Conservation (phyloP, 2,888 invertebrate genomes). For the Coenonympha arcania region DNA sequence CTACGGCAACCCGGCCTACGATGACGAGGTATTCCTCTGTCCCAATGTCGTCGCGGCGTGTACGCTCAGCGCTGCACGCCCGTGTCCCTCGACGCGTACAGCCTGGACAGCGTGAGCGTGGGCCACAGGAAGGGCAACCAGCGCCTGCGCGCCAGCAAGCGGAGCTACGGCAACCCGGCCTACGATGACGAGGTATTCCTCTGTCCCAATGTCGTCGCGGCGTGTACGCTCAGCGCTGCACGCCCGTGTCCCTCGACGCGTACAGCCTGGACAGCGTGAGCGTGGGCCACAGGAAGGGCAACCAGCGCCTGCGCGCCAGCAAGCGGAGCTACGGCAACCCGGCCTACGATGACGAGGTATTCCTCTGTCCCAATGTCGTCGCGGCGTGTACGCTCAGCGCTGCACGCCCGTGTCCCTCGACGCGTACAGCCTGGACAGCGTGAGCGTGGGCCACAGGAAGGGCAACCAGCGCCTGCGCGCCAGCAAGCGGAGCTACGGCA, state of each 20-base stretch:
- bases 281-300: constrained; percentile 84
- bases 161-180: constrained; percentile 92
- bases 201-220: constrained; percentile 73
- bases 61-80: constrained; percentile 92
- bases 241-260: constrained; percentile 89
- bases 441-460: constrained; percentile 87
- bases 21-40: constrained; percentile 79
- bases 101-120: constrained; percentile 90
- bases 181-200: constrained; percentile 86
- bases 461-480: constrained; percentile 77
- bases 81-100: constrained; percentile 90
- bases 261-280: constrained; percentile 93
- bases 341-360: constrained; percentile 90
- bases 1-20: constrained; percentile 92
- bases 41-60: constrained; percentile 77
- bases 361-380: constrained; percentile 55
- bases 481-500: constrained; percentile 91
- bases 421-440: constrained; percentile 91
- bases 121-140: constrained; percentile 83
- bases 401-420: constrained; percentile 91
- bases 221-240: constrained; percentile 89
- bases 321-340: constrained; percentile 93
- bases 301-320: constrained; percentile 78
- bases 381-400: constrained; percentile 87
- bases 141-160: constrained; percentile 80